A percentile compares a stretch with the other conserved stretches of the same genome.
phyloP scores from a whole-genome alignment of 2,797 vertebrate species.

The Schizopygopsis pylzovi region DNA sequence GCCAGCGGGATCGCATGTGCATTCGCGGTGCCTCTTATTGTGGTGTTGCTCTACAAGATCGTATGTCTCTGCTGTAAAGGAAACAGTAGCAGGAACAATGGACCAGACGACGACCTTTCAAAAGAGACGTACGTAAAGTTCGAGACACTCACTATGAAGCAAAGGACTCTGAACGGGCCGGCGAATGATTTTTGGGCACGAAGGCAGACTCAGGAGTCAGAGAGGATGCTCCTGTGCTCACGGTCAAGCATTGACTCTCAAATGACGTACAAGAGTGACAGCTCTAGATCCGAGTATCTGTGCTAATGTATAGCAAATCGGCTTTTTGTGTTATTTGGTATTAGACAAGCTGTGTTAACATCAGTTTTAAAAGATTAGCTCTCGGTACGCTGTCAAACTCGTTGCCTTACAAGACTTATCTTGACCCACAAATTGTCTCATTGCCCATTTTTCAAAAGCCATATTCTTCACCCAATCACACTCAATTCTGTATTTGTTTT shows the following conservation, averaged over 20 bases:
- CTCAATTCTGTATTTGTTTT: conserved; percentile 18
- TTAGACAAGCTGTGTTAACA: conserved; percentile 26
- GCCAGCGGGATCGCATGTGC: conserved; percentile 82
- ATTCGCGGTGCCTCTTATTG: conserved; percentile 84
- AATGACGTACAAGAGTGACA: conserved; percentile 88
- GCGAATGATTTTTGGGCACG: conserved; percentile 87
- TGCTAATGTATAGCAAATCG: conserved; percentile 73
- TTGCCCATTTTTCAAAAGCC: conserved; percentile 5
- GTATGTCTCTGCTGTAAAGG: conserved; percentile 82
- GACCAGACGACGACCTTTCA: conserved; percentile 83
- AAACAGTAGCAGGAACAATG: conserved; percentile 61
- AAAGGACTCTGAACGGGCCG: conserved; percentile 75
- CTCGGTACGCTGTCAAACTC: conserved; percentile 37
- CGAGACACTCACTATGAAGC: conserved; percentile 90
- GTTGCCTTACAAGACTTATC: conserved; percentile 72
- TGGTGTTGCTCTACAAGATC: conserved; percentile 91
- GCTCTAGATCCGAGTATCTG: conserved; percentile 84
- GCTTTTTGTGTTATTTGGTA: conserved; percentile 1
- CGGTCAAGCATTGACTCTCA: conserved; percentile 91
- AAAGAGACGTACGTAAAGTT: conserved; percentile 96
- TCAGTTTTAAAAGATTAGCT: conserved; percentile 8
- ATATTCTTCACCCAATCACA: conserved; percentile 23
- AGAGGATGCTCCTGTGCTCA: conserved; percentile 90
- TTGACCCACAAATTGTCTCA: conserved; percentile 21
- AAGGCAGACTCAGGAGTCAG: conserved; percentile 85